These are phyloP conservation scores for Drosophila eugracilis DNA, from an alignment of 1,140 invertebrate genomes.

Conservation along the genomic window DNA sequence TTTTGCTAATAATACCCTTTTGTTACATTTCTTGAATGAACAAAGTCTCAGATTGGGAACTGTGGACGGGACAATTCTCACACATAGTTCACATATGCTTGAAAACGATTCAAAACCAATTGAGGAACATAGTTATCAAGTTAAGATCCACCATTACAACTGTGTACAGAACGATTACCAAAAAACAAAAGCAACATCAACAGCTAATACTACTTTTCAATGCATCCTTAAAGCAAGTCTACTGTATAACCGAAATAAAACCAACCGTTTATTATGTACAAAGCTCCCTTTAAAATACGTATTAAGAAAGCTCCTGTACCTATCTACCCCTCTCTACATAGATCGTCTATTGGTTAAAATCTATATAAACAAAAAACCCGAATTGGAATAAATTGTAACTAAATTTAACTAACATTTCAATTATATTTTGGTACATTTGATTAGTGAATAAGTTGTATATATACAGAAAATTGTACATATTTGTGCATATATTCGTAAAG, in stretches of 20 bases:
- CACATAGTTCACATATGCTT: conserved; percentile 85
- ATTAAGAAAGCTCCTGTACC: conserved; percentile 66
- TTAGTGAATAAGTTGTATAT: conserved; percentile 78
- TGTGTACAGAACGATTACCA: conserved; percentile 69
- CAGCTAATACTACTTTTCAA: conserved; percentile 50
- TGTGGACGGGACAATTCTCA: conserved; percentile 86
- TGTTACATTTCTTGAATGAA: conserved; percentile 71
- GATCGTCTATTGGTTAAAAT: conserved; percentile 77
- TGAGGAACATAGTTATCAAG: conserved; percentile 36
- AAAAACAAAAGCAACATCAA: conserved; percentile 45
- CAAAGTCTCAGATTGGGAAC: conserved; percentile 86
- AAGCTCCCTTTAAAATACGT: conserved; percentile 57
- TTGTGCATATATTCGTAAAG: conserved; percentile 72
- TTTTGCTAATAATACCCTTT: conserved; percentile 66
- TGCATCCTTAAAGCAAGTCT: conserved; percentile 56
- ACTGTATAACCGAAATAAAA: conserved; percentile 52
- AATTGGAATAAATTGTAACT: conserved; percentile 72
- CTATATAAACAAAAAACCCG: conserved; percentile 54
- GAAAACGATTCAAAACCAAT: conserved; percentile 36
- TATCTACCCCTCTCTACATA: conserved; percentile 59
- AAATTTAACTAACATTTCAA: conserved; percentile 80
- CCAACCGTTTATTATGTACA: conserved; percentile 56
- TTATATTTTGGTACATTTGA: conserved; percentile 75
- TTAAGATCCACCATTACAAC: conserved; percentile 65
- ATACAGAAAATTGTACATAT: conserved; percentile 76